These are phyloP conservation scores for Dasypogon diadema DNA, from an alignment of 2,888 invertebrate species.

Conservation along the genomic window DNA sequence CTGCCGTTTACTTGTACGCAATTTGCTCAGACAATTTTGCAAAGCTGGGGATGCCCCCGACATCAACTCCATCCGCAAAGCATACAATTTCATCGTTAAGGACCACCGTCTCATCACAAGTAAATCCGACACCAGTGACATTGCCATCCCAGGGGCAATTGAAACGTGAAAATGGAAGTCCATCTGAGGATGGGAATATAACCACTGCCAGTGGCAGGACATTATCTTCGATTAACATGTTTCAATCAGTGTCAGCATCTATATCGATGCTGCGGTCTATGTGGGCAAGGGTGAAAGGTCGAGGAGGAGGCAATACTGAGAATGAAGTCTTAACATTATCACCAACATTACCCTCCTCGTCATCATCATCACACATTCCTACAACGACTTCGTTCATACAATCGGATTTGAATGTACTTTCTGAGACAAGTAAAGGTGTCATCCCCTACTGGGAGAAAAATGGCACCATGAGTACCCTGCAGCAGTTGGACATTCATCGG, in stretches of 20 bases:
- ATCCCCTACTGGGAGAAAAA: conserved; percentile 46
- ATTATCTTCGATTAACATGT: conserved; percentile 35
- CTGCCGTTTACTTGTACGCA: conserved; percentile 61
- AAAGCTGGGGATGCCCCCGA: conserved; percentile 54
- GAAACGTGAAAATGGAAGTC: not conserved
- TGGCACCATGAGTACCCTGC: conserved; percentile 32
- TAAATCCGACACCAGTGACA: not conserved
- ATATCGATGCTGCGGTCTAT: conserved; percentile 40
- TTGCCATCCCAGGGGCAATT: not conserved
- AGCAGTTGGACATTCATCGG: conserved; percentile 29
- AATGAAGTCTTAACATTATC: not conserved
- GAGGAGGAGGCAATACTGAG: not conserved
- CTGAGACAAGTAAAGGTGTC: not conserved
- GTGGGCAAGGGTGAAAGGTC: conserved; percentile 1
- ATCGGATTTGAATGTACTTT: not conserved
- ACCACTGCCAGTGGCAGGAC: not conserved
- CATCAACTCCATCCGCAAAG: not conserved
- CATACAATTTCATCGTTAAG: not conserved
- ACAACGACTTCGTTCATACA: conserved; percentile 49
- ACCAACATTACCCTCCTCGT: conserved; percentile 20
- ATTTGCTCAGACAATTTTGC: conserved; percentile 60
- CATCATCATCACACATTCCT: conserved; percentile 18
- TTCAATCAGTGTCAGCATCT: conserved; percentile 50
- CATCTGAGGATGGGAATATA: not conserved
- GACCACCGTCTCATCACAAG: not conserved